Evolutionary conservation across 2,888 invertebrate species (phyloP).

Genomic region (Epistrophe eligans): DNA sequence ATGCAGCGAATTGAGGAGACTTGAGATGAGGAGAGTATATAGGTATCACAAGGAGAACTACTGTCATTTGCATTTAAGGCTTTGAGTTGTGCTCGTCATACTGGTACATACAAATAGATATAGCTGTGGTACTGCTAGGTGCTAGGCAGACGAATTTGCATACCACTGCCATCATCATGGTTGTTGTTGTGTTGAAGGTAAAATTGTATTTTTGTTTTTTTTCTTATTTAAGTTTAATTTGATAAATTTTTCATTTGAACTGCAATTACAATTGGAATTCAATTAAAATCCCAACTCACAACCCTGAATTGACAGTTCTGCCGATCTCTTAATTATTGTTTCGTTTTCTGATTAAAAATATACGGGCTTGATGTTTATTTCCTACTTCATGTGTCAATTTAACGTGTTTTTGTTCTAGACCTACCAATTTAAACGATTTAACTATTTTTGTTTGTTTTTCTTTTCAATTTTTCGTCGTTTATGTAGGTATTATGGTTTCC

Average conservation of each 20-base stretch:
- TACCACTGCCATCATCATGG: conserved; percentile 39
- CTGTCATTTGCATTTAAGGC: conserved; percentile 58
- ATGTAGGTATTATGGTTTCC: not conserved
- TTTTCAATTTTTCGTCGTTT: not conserved
- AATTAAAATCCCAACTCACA: conserved; percentile 43
- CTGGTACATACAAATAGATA: conserved; percentile 25
- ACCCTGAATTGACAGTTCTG: conserved; percentile 53
- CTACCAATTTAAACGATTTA: conserved; percentile 18
- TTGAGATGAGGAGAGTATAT: not conserved
- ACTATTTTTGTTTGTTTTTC: conserved; percentile 30
- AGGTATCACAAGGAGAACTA: conserved; percentile 39
- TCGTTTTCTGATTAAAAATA: conserved; percentile 27
- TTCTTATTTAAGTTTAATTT: not conserved
- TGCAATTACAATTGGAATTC: conserved; percentile 68
- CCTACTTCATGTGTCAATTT: conserved; percentile 12
- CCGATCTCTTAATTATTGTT: conserved; percentile 68
- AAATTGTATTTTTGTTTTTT: not conserved
- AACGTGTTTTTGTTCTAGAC: conserved; percentile 47
- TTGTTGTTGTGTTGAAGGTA: not conserved
- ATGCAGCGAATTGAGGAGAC: conserved; percentile 44
- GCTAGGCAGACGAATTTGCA: conserved; percentile 58
- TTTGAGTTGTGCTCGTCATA: conserved; percentile 14
- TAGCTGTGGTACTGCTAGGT: not conserved
- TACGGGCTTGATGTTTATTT: conserved; percentile 48
- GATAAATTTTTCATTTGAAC: conserved; percentile 20